These are phyloP conservation scores for Athalia circularis DNA, from an alignment of 2,888 invertebrate genomes.

Conservation along the genomic window DNA sequence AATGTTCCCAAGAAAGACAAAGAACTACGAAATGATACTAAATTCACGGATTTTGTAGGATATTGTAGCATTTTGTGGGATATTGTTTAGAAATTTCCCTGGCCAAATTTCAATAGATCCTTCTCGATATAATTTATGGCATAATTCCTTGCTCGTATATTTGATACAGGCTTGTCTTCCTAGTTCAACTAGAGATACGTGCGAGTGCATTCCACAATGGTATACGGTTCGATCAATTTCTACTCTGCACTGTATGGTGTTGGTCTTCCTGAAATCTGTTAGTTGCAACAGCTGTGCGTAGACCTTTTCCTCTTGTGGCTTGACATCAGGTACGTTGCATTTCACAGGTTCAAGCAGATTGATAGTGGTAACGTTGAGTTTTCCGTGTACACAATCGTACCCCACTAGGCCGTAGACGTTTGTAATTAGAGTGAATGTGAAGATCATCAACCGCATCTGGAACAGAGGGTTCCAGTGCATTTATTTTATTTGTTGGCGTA, in stretches of 20 bases:
- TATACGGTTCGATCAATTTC: too few relatives aligned
- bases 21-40: too few relatives aligned
- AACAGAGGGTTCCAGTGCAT: too few relatives aligned
- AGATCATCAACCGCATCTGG: too few relatives aligned
- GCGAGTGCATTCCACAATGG: conserved; percentile 49
- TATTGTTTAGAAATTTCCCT: background rate
- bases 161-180: conserved; percentile 17
- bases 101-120: background rate
- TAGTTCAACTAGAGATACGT: conserved; percentile 38
- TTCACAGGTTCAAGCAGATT: conserved; percentile 25
- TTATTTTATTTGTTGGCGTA: too few relatives aligned
- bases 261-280: too few relatives aligned
- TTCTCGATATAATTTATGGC: conserved; percentile 26
- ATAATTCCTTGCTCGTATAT: conserved; percentile 12
- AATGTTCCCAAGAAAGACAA: too few relatives aligned
- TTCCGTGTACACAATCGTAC: conserved; percentile 46
- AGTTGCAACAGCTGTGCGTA: conserved; percentile 46
- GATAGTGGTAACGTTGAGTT: too few relatives aligned
- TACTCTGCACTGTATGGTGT: too few relatives aligned
- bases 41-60: background rate
- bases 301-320: conserved; percentile 15
- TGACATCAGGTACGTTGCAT: conserved; percentile 2
- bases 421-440: background rate
- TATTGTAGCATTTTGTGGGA: background rate
- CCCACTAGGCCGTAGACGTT: background rate